Evolutionary conservation across 2,797 vertebrate genomes (phyloP), one percentile per base, ranked within the genome.

Genomic region (Sebastes iracundus): DNA sequence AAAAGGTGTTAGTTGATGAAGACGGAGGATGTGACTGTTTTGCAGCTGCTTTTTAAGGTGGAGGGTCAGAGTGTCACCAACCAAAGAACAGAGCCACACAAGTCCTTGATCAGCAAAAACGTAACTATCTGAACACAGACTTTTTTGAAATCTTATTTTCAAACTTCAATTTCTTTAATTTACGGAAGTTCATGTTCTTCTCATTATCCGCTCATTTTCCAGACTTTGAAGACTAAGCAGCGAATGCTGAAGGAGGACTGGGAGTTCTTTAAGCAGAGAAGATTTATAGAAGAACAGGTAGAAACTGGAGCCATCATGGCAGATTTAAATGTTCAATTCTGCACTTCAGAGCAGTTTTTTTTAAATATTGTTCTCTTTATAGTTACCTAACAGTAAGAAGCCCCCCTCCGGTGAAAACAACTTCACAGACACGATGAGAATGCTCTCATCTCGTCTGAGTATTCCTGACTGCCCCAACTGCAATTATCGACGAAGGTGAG

Each of bases 401-500:
- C 93, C 96, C 46, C 90, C 96, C 65, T 69, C 96, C 20, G 97
- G 96, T 16, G 98, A 99, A 84, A 97, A 95, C 93, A 98, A 96
- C 94, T 98, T 99, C 92, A 97, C 97, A 68, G 98, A 99, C 83
- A 97, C 98, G 28, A 97, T 99, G 97, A 98, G 97, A 79, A 96
- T 98, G 96, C 94, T 99, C 59, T 99, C 99, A 4, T 98, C 98
- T 82, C 96, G 97, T 64, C 95, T 99, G 85, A 97, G 95, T 88
- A 97, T 98, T 92, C 97, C 98, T 49, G 98, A 99, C 96, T 99
- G 99, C 94, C 99, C 98, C 87, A 99, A 99, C 94, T 99, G 98
- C 93, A 98, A 97, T 95, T 99, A 99, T 86, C 95, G 98, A 88
- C 96, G 97, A 91, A 96, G 98, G 98, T 98, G 88, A 95, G 96